These are phyloP conservation scores for Acleris literana DNA, from an alignment of 2,888 invertebrate species.

Conservation along the genomic window DNA sequence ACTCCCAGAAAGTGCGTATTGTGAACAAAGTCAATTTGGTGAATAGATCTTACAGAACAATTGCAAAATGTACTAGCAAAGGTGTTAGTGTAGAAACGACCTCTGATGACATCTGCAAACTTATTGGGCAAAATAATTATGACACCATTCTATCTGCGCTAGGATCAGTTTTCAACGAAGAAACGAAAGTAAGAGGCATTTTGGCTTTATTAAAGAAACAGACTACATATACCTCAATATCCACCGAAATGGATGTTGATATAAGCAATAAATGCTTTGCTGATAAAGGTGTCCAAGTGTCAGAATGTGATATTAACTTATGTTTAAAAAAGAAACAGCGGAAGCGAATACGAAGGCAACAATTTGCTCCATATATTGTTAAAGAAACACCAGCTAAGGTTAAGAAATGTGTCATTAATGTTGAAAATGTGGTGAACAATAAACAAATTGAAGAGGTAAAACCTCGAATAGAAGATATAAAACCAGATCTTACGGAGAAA, in stretches of 20 bases:
- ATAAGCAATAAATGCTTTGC: not conserved
- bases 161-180: conserved; percentile 62
- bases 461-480: not conserved
- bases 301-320: conserved; percentile 44
- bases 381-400: conserved; percentile 44
- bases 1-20: conserved; percentile 53
- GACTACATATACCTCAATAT: conserved; percentile 26
- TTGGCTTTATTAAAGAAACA: conserved; percentile 55
- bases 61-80: conserved; percentile 50
- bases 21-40: conserved; percentile 50
- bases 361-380: conserved; percentile 57
- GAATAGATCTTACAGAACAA: conserved; percentile 54
- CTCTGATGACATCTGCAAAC: conserved; percentile 57
- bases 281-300: conserved; percentile 51
- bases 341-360: conserved; percentile 45
- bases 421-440: conserved; percentile 22
- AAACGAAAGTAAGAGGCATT: conserved; percentile 62
- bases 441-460: too few species aligned
- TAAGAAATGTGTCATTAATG: conserved; percentile 52
- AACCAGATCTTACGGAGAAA: conserved; percentile 16
- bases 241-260: conserved; percentile 30
- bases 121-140: conserved; percentile 68
- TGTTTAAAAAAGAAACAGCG: conserved; percentile 40
- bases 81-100: conserved; percentile 49
- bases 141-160: conserved; percentile 60